Conservation (phyloP, 2,797 vertebrate species). For the Rhadinocentrus ornatus region DNA sequence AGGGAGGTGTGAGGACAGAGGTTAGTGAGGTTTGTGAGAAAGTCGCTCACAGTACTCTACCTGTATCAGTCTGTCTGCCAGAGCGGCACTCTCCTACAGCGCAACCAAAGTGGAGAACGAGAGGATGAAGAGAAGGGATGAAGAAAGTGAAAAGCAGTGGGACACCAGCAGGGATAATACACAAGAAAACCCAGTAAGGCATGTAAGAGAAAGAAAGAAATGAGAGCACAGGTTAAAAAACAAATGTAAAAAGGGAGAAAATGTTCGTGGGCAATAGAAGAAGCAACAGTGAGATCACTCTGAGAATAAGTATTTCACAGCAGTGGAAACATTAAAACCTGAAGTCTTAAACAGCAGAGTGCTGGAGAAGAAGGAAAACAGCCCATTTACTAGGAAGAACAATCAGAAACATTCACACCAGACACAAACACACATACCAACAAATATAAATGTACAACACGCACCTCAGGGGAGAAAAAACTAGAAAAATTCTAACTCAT, state of each 20-base stretch:
- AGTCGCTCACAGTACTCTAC: slow-evolving; percentile 84
- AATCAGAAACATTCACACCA: neutral
- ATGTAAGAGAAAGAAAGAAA: slow-evolving; percentile 24
- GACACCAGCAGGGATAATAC: slow-evolving; percentile 47
- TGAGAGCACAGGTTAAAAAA: slow-evolving; percentile 20
- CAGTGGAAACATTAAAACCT: slow-evolving; percentile 36
- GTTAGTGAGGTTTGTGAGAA: slow-evolving; percentile 47
- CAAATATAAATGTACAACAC: neutral
- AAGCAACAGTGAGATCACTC: slow-evolving; percentile 43
- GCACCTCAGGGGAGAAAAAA: neutral
- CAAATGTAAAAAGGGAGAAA: slow-evolving; percentile 24
- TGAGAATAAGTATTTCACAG: slow-evolving; percentile 33
- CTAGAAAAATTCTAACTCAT: neutral
- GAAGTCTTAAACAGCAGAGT: neutral
- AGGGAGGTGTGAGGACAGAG: slow-evolving; percentile 33
- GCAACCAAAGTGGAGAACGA: slow-evolving; percentile 69
- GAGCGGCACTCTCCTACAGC: slow-evolving; percentile 95
- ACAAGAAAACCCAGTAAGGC: slow-evolving; percentile 28
- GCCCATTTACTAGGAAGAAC: neutral
- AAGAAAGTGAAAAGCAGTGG: slow-evolving; percentile 69
- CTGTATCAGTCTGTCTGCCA: slow-evolving; percentile 98
- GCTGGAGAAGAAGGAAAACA: slow-evolving; percentile 4
- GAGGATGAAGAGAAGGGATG: slow-evolving; percentile 58
- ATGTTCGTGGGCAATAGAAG: slow-evolving; percentile 35
- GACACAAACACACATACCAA: neutral